Conservation (phyloP, 1,140 invertebrate genomes). For the Leptinotarsa lineolata region DNA sequence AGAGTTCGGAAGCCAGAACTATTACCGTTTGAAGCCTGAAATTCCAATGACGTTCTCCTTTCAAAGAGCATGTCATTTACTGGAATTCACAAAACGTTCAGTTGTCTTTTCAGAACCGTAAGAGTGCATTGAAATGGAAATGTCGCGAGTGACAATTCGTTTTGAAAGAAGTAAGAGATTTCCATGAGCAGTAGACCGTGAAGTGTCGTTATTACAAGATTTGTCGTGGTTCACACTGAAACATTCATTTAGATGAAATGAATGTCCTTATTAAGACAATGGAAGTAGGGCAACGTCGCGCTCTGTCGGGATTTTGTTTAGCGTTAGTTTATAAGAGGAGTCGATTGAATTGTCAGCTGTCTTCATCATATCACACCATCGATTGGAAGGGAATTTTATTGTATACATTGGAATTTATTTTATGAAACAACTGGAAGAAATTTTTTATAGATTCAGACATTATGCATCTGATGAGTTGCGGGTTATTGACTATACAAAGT, state of each 20-base stretch:
- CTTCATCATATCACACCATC: no score
- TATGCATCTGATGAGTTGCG: no score
- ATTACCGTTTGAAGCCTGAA: background rate
- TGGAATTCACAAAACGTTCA: background rate
- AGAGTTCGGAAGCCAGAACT: no score
- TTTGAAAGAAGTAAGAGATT: background rate
- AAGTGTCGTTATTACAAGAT: slow-evolving; percentile 6
- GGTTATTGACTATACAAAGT: no score
- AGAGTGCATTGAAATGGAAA: slow-evolving; percentile 5
- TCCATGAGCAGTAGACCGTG: background rate
- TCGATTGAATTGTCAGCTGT: no score
- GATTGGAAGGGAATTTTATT: no score
- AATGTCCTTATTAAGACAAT: background rate
- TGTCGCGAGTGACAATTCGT: background rate
- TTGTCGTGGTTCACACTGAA: slow-evolving; percentile 2
- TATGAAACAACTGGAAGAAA: no score
- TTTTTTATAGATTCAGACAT: no score
- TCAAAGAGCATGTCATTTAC: background rate
- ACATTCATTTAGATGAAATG: background rate
- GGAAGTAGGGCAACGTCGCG: background rate
- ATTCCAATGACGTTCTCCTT: background rate
- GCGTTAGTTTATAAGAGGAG: no score
- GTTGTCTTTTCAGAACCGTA: background rate
- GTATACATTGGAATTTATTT: no score
- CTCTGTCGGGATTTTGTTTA: no score